Evolutionary conservation across 2,888 invertebrate species (phyloP), one percentile per base, ranked within the genome.

Genomic region (Tanytarsus gracilentus): DNA sequence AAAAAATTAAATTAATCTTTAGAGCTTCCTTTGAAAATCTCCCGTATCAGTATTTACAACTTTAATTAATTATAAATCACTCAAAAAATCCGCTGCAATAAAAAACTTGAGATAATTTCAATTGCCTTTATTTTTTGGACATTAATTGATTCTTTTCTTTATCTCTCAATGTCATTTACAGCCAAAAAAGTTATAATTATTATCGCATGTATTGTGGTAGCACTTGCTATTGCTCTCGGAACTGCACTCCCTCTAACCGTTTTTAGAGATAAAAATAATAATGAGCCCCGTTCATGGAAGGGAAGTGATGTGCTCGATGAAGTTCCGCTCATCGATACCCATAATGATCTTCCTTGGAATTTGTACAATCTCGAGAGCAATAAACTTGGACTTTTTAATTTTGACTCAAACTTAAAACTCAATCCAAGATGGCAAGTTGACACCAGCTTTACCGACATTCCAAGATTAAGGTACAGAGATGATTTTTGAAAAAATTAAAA

Each of bases 401-500:
- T 78, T 62, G 68, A 71, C 2, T 65, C 65, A 7, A 67, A 77
- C 67, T 67, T 78, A 18, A 67, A 65, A 3, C 61, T 70, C 1
- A 71, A 77, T 65, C 63, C 67, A 2, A 63, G 67, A 53, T 79
- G 76, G 73, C 75, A 75, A n/a, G 36, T 63, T 4, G 64, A 61
- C 1, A 64, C 65, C 4, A 76, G 75, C 61, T 75, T 72, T 64
- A 81, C 81, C 1, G 81, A 81, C 68, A 72, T 81, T 16, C 75
- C 75, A 0, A 68, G 79, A 59, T n/a, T n/a, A n/a, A n/a, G n/a
- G n/a, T n/a, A n/a, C n/a, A n/a, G n/a, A n/a, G n/a, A n/a, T n/a
- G n/a, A n/a, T n/a, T n/a, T n/a, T n/a, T n/a, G n/a, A n/a, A n/a
- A n/a, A n/a, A n/a, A n/a, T n/a, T n/a, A n/a, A n/a, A n/a, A n/a